Percentiles rank a stretch among this genome's conserved stretches.
Conservation (phyloP, 2,113 vertebrate genomes). For the Gavia stellata region DNA sequence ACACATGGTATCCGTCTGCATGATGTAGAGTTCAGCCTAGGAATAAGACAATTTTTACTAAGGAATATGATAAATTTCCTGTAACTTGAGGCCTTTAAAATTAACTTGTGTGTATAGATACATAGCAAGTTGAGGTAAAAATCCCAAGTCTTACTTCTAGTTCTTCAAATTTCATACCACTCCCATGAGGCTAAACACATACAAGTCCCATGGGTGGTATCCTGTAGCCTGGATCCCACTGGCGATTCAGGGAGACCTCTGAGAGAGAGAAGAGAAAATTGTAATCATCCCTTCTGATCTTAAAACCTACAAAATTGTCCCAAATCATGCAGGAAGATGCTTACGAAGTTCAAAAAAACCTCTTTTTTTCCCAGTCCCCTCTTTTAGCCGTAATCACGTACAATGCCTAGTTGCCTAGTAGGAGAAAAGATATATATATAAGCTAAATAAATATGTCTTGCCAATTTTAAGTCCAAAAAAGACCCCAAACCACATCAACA, state of each 20-base stretch:
- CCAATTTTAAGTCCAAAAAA: background rate
- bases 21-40: background rate
- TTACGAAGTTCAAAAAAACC: background rate
- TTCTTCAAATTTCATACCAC: background rate
- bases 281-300: background rate
- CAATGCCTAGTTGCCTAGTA: background rate
- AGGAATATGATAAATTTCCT: background rate
- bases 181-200: background rate
- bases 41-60: background rate
- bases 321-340: background rate
- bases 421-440: background rate
- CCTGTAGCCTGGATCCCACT: background rate
- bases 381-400: background rate
- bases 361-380: background rate
- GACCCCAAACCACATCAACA: background rate
- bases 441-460: background rate
- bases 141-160: background rate
- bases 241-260: background rate
- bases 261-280: background rate
- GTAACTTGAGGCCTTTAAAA: background rate
- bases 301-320: background rate
- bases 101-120: background rate
- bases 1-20: fast-evolving
- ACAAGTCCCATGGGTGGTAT: background rate
- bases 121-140: background rate